Conservation (phyloP, 2,797 vertebrate species). For the Naso thynnoides region DNA sequence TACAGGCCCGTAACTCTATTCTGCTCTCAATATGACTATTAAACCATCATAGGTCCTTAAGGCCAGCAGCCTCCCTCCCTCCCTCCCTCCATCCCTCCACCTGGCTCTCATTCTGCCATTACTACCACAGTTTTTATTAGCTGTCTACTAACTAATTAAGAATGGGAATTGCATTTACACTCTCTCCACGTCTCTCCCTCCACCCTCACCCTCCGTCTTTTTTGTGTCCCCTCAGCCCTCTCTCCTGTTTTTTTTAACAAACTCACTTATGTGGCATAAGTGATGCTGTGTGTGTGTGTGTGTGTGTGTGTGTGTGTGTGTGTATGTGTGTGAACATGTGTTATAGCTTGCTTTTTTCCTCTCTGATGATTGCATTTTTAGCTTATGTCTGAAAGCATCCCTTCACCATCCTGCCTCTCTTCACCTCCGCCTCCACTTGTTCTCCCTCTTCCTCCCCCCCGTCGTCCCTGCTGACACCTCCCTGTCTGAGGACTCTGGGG, state of each 20-base stretch:
- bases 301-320: conserved; percentile 25
- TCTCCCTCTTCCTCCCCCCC: conserved; percentile 47
- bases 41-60: conserved; percentile 86
- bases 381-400: conserved; percentile 66
- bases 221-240: conserved; percentile 52
- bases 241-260: conserved; percentile 43
- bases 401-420: conserved; percentile 44
- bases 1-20: conserved; percentile 81
- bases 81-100: conserved; percentile 76
- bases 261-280: conserved; percentile 74
- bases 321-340: conserved; percentile 34
- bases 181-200: conserved; percentile 60
- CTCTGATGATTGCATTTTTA: conserved; percentile 68
- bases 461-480: conserved; percentile 72
- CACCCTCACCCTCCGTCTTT: conserved; percentile 34
- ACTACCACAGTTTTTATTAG: conserved; percentile 81
- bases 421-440: conserved; percentile 13
- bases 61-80: conserved; percentile 69
- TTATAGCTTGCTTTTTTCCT: conserved; percentile 48
- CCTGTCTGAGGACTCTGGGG: conserved; percentile 83
- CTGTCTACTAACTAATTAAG: conserved; percentile 86
- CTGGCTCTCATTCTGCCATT: conserved; percentile 82
- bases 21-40: conserved; percentile 83
- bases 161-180: conserved; percentile 79
- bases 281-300: conserved; percentile 42